A percentile compares a stretch with the other conserved stretches of the same genome.
Conservation (phyloP, 92 coral and sea anemone genomes). For the Galaxea fascicularis region DNA sequence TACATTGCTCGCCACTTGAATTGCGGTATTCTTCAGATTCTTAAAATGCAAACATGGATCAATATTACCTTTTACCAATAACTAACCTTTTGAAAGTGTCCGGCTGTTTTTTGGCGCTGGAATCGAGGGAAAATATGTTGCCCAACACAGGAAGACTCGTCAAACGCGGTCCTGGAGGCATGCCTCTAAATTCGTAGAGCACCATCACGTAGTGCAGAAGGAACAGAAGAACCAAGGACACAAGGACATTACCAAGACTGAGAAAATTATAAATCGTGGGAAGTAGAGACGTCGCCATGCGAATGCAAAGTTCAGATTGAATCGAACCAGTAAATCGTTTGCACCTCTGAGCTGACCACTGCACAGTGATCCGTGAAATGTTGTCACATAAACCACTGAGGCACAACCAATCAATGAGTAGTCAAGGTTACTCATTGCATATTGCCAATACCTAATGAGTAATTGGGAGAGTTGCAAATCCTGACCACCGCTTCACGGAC, state of each 20-base stretch:
- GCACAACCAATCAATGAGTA: too few relatives aligned
- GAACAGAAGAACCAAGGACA: conserved; percentile 27
- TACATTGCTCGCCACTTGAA: too few relatives aligned
- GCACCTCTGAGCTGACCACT: not conserved
- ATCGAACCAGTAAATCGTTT: not conserved
- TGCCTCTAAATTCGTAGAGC: conserved; percentile 54
- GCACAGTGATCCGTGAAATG: not conserved
- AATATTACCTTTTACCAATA: too few relatives aligned
- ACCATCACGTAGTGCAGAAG: conserved; percentile 44
- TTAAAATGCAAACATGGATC: too few relatives aligned
- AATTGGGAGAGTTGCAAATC: too few relatives aligned
- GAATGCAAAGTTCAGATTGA: too few relatives aligned
- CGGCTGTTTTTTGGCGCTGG: not conserved
- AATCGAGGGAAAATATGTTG: conserved; percentile 39
- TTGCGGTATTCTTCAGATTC: too few relatives aligned
- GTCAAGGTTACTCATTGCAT: too few relatives aligned
- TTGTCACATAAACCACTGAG: too few relatives aligned
- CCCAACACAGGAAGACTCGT: conserved; percentile 61
- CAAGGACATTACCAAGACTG: conserved; percentile 26
- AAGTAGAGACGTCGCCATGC: conserved; percentile 15
- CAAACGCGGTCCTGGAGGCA: conserved; percentile 74
- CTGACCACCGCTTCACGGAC: too few relatives aligned
- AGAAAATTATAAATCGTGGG: conserved; percentile 2
- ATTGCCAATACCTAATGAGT: too few relatives aligned
- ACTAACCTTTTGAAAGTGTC: conserved; percentile 30